Percentiles rank a stretch among this genome's conserved stretches.
Conservation (phyloP, 2,797 vertebrate genomes). For the Pyrocephalus nanus region DNA sequence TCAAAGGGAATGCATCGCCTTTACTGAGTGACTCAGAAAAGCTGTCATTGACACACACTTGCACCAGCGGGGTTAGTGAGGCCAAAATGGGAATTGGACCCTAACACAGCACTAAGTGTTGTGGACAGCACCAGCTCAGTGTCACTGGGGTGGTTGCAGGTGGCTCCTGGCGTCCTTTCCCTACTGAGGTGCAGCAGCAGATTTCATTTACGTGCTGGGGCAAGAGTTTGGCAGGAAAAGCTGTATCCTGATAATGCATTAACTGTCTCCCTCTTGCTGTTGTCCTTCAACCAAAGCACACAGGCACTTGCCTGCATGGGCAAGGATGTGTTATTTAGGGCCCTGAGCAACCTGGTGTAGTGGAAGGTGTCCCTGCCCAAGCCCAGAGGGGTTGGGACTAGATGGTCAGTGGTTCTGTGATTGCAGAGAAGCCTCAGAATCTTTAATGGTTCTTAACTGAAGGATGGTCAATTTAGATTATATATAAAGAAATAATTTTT, state of each 20-base stretch:
- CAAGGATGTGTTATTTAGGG: neutral
- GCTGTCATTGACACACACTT: neutral
- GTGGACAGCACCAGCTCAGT: neutral
- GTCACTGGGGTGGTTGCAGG: neutral
- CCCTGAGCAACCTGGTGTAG: neutral
- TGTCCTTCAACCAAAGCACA: neutral
- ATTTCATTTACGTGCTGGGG: neutral
- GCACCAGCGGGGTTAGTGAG: neutral
- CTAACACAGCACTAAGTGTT: neutral
- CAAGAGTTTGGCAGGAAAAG: neutral
- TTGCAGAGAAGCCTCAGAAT: neutral
- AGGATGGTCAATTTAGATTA: neutral
- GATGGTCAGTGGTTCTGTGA: neutral
- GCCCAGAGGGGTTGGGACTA: neutral
- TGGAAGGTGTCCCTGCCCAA: neutral
- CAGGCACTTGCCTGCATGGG: accelerated
- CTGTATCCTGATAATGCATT: too few species aligned
- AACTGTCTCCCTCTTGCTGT: neutral
- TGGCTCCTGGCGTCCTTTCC: neutral
- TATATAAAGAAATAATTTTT: neutral
- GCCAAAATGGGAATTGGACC: neutral
- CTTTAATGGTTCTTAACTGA: neutral
- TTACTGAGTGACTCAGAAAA: neutral
- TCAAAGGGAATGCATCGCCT: neutral
- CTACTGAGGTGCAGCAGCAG: neutral